A percentile compares a stretch with the other conserved stretches of the same genome.
phyloP scores from a whole-genome alignment of 1,140 invertebrate genomes.

The Calliopsis andreniformis region DNA sequence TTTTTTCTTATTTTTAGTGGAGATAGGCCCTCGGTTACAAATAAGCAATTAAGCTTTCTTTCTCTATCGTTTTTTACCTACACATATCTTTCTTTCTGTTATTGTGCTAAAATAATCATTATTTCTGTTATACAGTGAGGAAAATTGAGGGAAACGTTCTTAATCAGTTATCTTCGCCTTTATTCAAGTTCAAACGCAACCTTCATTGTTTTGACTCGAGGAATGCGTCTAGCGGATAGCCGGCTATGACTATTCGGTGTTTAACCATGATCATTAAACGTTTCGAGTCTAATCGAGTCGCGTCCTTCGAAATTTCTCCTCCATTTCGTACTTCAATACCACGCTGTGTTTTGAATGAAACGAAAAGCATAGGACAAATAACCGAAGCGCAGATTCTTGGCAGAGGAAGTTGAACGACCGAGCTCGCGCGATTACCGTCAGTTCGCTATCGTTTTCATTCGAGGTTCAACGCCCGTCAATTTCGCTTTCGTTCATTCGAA shows the following conservation, averaged over 20 bases:
- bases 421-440: not conserved
- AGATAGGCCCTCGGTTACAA: too few species aligned
- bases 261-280: too few species aligned
- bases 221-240: too few species aligned
- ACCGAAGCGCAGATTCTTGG: not conserved
- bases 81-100: too few species aligned
- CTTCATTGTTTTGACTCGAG: not conserved
- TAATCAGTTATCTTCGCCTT: slow-evolving; percentile 28
- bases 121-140: not conserved
- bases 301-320: not conserved
- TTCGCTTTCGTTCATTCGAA: slow-evolving; percentile 20
- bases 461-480: slow-evolving; percentile 40
- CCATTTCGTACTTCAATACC: too few species aligned
- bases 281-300: not conserved
- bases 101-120: too few species aligned
- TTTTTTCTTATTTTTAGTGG: not conserved
- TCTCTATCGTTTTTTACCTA: too few species aligned
- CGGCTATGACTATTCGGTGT: slow-evolving; percentile 17
- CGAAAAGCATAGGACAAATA: too few species aligned
- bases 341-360: too few species aligned
- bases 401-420: slow-evolving; percentile 6
- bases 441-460: slow-evolving; percentile 55
- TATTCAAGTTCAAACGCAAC: slow-evolving; percentile 39
- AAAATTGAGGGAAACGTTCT: not conserved
- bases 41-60: too few species aligned